These are phyloP conservation scores for Lycocorax pyrrhopterus DNA, from an alignment of 2,113 vertebrate species.

Conservation along the genomic window DNA sequence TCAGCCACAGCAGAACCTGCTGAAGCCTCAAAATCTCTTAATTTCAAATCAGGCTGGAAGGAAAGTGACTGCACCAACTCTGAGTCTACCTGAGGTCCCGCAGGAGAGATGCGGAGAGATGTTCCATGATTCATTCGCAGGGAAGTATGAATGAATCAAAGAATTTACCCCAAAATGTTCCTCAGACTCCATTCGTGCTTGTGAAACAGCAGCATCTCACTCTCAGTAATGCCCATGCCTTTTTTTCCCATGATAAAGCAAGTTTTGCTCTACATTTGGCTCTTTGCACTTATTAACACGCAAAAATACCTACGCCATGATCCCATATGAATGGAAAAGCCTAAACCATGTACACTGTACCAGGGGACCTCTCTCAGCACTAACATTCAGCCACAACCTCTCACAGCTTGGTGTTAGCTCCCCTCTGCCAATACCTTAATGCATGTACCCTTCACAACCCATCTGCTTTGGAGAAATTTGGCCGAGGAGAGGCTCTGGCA, in stretches of 20 bases:
- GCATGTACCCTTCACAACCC: neutral
- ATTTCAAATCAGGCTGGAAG: neutral
- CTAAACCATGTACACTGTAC: neutral
- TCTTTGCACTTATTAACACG: neutral
- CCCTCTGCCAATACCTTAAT: neutral
- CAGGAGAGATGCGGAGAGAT: neutral
- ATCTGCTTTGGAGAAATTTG: slow-evolving; percentile 30
- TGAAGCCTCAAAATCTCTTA: neutral
- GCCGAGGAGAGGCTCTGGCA: neutral
- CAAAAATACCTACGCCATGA: neutral
- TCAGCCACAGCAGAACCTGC: neutral
- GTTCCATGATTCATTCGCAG: neutral
- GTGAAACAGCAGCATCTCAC: neutral
- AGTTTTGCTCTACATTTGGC: neutral
- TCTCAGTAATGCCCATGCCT: neutral
- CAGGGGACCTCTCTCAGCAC: neutral
- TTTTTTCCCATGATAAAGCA: neutral
- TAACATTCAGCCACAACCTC: neutral
- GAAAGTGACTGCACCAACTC: neutral
- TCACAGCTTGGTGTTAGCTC: neutral
- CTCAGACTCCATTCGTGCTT: neutral
- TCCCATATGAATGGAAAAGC: neutral
- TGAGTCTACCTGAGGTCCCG: neutral
- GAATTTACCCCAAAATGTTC: neutral
- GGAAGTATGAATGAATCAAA: neutral